A percentile compares a stretch with the other conserved stretches of the same genome.
Conservation (phyloP, 2,113 vertebrate genomes). For the Pungitius pungitius region DNA sequence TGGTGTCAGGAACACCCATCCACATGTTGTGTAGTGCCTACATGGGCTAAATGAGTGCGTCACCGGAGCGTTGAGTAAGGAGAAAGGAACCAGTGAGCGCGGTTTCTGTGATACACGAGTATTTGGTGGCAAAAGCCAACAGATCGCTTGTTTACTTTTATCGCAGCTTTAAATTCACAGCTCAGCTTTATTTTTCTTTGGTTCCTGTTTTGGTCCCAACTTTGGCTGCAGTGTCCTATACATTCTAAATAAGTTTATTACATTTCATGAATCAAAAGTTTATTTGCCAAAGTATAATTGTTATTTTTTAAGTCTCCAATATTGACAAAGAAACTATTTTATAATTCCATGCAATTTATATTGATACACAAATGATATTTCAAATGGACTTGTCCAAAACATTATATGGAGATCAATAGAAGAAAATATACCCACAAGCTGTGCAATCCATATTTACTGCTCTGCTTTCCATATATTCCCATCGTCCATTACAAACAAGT, state of each 20-base stretch:
- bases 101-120: slow-evolving; percentile 7
- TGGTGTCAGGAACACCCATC: slow-evolving; percentile 21
- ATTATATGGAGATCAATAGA: not conserved
- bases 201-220: not conserved
- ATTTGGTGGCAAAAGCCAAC: not conserved
- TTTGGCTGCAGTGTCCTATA: not conserved
- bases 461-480: not conserved
- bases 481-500: not conserved
- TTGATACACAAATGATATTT: not conserved
- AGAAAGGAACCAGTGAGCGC: not conserved
- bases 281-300: too few species aligned
- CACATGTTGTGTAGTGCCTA: not conserved
- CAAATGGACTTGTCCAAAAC: not conserved
- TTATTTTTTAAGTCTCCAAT: too few species aligned
- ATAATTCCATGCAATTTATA: not conserved
- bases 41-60: too few species aligned
- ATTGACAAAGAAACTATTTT: not conserved
- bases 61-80: not conserved
- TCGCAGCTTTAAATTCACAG: not conserved
- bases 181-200: not conserved
- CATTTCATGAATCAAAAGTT: not conserved
- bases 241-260: not conserved
- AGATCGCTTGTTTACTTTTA: not conserved
- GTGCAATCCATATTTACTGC: not conserved
- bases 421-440: not conserved